Conservation (phyloP, 2,113 vertebrate genomes). For the Megalops atlanticus region DNA sequence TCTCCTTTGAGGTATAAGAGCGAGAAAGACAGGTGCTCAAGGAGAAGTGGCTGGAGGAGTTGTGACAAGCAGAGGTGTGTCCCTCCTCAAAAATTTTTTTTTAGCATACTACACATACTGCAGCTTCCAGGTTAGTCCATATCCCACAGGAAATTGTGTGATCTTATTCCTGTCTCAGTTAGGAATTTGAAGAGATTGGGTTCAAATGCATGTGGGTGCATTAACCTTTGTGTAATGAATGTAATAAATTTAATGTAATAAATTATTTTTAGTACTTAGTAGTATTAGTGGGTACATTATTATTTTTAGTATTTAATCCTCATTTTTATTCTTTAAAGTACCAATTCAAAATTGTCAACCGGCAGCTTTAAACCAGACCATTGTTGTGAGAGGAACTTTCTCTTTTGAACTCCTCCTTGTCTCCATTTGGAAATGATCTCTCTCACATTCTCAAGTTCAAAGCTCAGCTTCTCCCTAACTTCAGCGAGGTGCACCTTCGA, state of each 20-base stretch:
- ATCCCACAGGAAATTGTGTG: neutral
- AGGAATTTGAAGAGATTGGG: neutral
- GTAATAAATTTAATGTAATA: too few relatives aligned
- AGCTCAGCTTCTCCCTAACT: too few relatives aligned
- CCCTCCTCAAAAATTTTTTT: too few relatives aligned
- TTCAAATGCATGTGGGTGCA: neutral
- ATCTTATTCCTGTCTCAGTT: neutral
- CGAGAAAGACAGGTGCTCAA: conserved; percentile 78
- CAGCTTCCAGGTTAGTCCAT: neutral
- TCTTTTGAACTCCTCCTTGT: neutral
- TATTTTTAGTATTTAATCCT: too few relatives aligned
- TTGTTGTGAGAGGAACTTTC: neutral
- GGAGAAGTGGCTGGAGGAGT: conserved; percentile 83
- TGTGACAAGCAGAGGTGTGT: conserved; percentile 84
- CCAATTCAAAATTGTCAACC: too few relatives aligned
- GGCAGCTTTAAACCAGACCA: neutral
- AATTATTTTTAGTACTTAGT: too few relatives aligned
- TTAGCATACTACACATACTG: neutral
- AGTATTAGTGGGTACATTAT: too few relatives aligned
- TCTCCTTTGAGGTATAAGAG: conserved; percentile 91
- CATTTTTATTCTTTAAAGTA: too few relatives aligned
- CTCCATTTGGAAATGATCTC: neutral
- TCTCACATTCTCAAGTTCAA: too few relatives aligned
- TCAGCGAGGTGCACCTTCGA: too few relatives aligned
- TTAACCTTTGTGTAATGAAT: too few relatives aligned